Conservation (phyloP, 2,888 invertebrate genomes). For the Oasisia sp. region DNA sequence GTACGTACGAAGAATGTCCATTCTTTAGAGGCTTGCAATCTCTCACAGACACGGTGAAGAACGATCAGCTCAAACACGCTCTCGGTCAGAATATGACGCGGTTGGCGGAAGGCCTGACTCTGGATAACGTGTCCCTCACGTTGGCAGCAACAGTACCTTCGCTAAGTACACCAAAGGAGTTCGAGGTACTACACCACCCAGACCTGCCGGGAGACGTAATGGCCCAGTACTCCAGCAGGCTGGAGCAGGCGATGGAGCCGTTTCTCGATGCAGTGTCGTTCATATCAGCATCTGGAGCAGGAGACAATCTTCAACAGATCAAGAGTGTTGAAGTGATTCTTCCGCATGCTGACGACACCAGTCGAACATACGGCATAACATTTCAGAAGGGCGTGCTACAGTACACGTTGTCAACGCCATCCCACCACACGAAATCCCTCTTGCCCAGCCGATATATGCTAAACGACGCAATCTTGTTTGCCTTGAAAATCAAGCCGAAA, state of each 20-base stretch:
- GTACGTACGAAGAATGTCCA: constrained; percentile 4
- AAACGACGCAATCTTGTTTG: neutral
- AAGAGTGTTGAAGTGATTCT: neutral
- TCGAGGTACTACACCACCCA: neutral
- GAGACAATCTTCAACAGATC: neutral
- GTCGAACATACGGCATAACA: neutral
- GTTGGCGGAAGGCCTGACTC: neutral
- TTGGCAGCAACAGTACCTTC: neutral
- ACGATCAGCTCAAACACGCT: neutral
- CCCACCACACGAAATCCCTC: neutral
- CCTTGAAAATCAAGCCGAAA: neutral
- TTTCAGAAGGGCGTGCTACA: neutral
- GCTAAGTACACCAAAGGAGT: neutral
- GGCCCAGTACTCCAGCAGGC: neutral
- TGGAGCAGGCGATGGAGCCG: neutral
- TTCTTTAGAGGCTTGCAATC: neutral
- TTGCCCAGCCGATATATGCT: neutral
- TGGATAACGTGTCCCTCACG: neutral
- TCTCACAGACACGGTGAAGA: neutral
- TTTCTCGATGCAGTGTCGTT: neutral
- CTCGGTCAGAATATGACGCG: neutral
- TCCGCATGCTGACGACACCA: neutral
- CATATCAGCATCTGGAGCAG: neutral
- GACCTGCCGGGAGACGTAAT: neutral
- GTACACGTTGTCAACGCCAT: neutral